phyloP scores from a whole-genome alignment of 1,140 invertebrate species.

The Zaprionus inermis region DNA sequence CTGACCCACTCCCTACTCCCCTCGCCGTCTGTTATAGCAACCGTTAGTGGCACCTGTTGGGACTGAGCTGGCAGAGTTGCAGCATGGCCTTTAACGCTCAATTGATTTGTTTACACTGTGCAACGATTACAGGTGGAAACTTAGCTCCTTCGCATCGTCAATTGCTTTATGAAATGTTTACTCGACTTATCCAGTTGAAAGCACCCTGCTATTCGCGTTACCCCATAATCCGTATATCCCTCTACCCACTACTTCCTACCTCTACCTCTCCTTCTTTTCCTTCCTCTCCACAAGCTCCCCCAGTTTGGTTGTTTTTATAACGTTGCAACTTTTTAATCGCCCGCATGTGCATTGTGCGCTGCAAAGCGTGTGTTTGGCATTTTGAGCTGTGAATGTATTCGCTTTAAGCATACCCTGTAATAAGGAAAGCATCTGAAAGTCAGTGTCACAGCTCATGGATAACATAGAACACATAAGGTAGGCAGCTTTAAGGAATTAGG shows the following conservation, averaged over 20 bases:
- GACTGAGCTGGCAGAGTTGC: background rate
- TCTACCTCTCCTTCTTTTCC: background rate
- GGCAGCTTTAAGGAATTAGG: too few species aligned
- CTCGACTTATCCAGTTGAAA: constrained; percentile 11
- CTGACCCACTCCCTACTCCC: background rate
- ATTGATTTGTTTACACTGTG: constrained; percentile 71
- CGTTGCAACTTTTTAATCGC: constrained; percentile 67
- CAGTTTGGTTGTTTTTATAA: constrained; percentile 47
- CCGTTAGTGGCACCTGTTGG: constrained; percentile 10
- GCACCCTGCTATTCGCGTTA: background rate
- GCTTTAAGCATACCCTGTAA: constrained; percentile 19
- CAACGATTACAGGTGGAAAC: constrained; percentile 68
- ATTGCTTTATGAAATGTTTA: constrained; percentile 51
- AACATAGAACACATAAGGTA: background rate
- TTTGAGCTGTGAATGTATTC: constrained; percentile 27
- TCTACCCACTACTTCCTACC: background rate
- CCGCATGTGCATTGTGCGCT: constrained; percentile 58
- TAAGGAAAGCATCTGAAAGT: background rate
- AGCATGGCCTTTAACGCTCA: constrained; percentile 67
- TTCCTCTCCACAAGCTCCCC: background rate
- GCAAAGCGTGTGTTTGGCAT: constrained; percentile 52
- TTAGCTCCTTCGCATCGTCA: constrained; percentile 14
- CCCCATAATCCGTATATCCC: background rate
- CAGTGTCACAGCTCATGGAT: background rate
- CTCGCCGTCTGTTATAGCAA: constrained; percentile 8